A percentile compares a stretch with the other conserved stretches of the same genome.
Evolutionary conservation across 2,113 vertebrate genomes (phyloP).

Genomic region (Rallus limicola): DNA sequence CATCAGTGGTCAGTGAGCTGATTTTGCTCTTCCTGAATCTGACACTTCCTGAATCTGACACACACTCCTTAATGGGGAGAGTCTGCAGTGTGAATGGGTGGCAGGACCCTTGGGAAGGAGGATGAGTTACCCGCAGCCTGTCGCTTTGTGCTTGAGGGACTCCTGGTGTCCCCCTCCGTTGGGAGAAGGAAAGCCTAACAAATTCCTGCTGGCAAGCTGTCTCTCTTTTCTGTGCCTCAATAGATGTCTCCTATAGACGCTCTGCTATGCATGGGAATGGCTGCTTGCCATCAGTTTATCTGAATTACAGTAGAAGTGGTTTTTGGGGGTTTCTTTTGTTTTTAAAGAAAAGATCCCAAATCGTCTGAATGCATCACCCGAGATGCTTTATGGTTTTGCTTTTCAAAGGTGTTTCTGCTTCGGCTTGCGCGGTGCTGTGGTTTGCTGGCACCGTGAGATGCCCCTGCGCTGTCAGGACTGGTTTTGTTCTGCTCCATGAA

Average conservation of each 20-base stretch:
- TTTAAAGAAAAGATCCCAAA: background rate
- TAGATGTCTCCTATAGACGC: background rate
- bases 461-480: background rate
- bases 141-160: background rate
- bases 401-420: constrained; percentile 24
- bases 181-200: background rate
- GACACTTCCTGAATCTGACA: too few relatives aligned
- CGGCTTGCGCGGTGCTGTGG: background rate
- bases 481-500: constrained; percentile 30
- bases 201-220: background rate
- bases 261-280: background rate
- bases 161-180: background rate
- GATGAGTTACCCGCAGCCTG: background rate
- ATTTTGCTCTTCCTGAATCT: background rate
- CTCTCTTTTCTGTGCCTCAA: background rate
- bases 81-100: too few relatives aligned
- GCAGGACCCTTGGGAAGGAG: background rate
- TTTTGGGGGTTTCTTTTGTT: background rate
- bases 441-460: background rate
- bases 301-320: background rate
- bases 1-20: accelerated
- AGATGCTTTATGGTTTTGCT: background rate
- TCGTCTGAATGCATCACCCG: accelerated
- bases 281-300: background rate
- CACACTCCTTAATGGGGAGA: background rate